Evolutionary conservation across 2,797 vertebrate genomes (phyloP), one percentile per base, ranked within the genome.

Genomic region (Enteromius thamalakanensis): DNA sequence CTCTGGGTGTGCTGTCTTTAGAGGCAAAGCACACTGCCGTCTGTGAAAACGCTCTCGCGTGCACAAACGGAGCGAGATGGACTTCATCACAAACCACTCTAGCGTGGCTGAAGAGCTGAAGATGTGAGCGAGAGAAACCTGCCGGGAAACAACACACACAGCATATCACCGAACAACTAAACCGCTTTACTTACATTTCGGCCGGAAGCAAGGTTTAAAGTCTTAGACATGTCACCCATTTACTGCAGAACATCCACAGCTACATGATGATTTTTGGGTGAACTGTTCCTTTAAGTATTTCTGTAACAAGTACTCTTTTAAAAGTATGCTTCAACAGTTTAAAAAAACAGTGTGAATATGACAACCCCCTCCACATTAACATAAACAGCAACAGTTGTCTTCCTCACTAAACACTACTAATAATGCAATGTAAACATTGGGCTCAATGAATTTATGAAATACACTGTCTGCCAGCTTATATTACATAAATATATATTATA

Each of bases 1-100:
- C 97, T 91, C 98, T 98, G 83, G 93, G 94, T 32, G 93, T 90
- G 8, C 96, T 93, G 79, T 99, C 98, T 94, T 98, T 98, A 68
- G 97, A 93, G n/a, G 96, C 95, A 89, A 95, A 98, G 90, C 96
- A 97, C 1, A 95, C 94, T 29, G 95, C 88, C 1, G 97, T 95
- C 92, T 96, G 96, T 42, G 96, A 96, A 88, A 99, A 98, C 6
- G 92, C 92, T 85, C 97, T 95, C 86, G 96, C 93, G 82, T 93
- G 92, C 87, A 96, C 89, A 83, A 87, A 91, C 69, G 91, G 90
- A 53, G 93, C 90, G 75, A 95, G 90, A 83, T 92, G 94, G 82
- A 91, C 90, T 91, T 97, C 96, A 87, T 94, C 95, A 85, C 92
- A 93, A 3, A 93, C 93, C 58, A 94, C 90, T 89, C 95, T 96